phyloP scores from a whole-genome alignment of 2,888 invertebrate species.

The Empis livida region DNA sequence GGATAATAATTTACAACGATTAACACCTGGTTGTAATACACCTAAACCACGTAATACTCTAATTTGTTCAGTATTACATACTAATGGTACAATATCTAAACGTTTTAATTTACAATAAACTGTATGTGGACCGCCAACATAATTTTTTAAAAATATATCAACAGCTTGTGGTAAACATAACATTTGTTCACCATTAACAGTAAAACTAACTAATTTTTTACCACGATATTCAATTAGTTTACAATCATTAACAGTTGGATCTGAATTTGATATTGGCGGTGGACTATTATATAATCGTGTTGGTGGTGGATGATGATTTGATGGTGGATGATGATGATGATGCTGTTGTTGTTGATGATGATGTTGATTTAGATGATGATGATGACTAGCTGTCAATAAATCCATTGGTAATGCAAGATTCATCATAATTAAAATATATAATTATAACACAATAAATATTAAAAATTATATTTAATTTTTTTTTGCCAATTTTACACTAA shows the following conservation, averaged over 20 bases:
- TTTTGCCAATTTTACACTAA: too few species aligned
- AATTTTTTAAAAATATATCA: conserved; percentile 95
- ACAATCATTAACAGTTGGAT: conserved; percentile 92
- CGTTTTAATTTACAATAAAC: conserved; percentile 99
- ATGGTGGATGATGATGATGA: conserved; percentile 49
- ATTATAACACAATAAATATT: too few species aligned
- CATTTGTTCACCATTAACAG: conserved; percentile 92
- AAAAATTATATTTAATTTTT: too few species aligned
- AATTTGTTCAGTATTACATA: conserved; percentile 99
- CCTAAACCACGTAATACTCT: conserved; percentile 94
- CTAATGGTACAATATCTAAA: conserved; percentile 95
- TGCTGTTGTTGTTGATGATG: not conserved
- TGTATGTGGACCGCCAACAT: conserved; percentile 97
- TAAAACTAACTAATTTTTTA: conserved; percentile 95
- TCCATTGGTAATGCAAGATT: conserved; percentile 71
- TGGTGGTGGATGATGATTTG: conserved; percentile 41
- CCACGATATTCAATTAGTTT: conserved; percentile 94
- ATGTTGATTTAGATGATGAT: conserved; percentile 43
- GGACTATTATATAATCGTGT: conserved; percentile 81
- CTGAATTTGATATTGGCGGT: conserved; percentile 82
- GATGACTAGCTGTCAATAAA: conserved; percentile 68
- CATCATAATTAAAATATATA: conserved; percentile 36
- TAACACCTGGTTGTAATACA: conserved; percentile 99
- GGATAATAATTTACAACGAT: conserved; percentile 96
- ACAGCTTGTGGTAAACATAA: conserved; percentile 97